Base-by-base conservation (phyloP, 2,113 vertebrate species). In the Buteo buteo region DNA sequence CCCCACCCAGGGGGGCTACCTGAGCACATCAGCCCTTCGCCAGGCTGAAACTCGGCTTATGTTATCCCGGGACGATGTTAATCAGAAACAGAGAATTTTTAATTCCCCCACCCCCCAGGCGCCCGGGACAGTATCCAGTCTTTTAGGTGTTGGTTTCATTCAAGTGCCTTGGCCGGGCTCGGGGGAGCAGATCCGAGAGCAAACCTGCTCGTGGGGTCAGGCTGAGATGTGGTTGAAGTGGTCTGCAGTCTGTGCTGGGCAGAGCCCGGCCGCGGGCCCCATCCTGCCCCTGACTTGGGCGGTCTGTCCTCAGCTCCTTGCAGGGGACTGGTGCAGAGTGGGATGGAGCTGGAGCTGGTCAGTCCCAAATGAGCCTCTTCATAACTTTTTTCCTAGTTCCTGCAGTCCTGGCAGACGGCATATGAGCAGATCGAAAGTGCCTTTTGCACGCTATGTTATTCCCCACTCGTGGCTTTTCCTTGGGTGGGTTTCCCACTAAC, bases 111-210 rank as follows among this genome's bases (percentile, higher is more conserved):
- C 12, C 6, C 4, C 1, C 7, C 19, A 21, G 44, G 4, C 5
- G 3, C 5, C 0, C 0, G 5, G 25, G n/a, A 40, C 16, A 9
- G 7, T 10, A 7, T 32, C n/a, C 49, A 5, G 20, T 29, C 45
- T 64, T 80, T 54, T 59, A 3, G 3, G 49, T 9, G 28, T 11
- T 80, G 52, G 20, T 73, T 64, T 69, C 8, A 4, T 42, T 20
- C 44, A 16, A 17, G 25, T 0, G 0, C 24, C 69, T 29, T 47
- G 50, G 29, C 21, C 3, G 22, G 31, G 54, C 19, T 50, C 44
- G 18, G 45, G 19, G 19, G 47, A 79, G 50, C 77, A 73, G 36
- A 25, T 29, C 17, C 2, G 26, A 49, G 54, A 16, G 44, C 49
- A 86, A 47, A 40, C 15, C 18, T 22, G 3, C 42, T 62, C 5